Evolutionary conservation across 2,113 vertebrate genomes (phyloP), one percentile per base, ranked within the genome.

Genomic region (Sporophila hypoxantha): DNA sequence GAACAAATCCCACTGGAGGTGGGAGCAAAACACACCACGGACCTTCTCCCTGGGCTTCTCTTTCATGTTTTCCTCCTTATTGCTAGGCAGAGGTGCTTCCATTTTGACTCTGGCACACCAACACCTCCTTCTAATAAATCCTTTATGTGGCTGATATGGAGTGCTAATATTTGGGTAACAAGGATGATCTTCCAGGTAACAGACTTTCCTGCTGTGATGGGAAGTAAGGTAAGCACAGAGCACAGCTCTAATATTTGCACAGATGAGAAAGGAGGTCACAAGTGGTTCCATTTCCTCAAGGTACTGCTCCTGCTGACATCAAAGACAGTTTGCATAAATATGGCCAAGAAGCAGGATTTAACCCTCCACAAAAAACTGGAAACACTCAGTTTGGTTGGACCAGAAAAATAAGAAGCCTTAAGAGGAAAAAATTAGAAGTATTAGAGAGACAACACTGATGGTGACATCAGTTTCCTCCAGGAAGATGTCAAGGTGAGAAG

Each of bases 111-210:
- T 3, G 60, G 64, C 50, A 53, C 32, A 13, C 18, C 39, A 80
- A 39, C 18, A 37, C 17, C 32, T 66, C 46, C 53, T 91, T 61
- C 69, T 62, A 76, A 90, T 81, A 88, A 86, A 76, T 67, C 77
- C 57, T 87, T 66, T 67, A 52, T 80, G 84, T 82, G 56, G 27
- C 36, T 87, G 70, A 59, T 47, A 41, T 9, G 25, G 74, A 79
- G 52, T 17, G 39, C 52, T 80, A 87, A 94, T 94, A 94, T 93
- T 90, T 94, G 64, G 64, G 64, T 55, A 91, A 52, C 22, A 79
- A 66, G 36, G 81, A 67, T 70, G 71, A 88, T 91, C 87, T 90
- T 93, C 94, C n/a, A 59, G 53, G 75, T 73, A 76, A 34, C 74
- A 90, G 78, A 34, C 49, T 50, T 76, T 21, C 32, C 61, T 53